Evolutionary conservation across 1,140 invertebrate genomes (phyloP), one percentile per base, ranked within the genome.

Genomic region (Copidosoma floridanum): DNA sequence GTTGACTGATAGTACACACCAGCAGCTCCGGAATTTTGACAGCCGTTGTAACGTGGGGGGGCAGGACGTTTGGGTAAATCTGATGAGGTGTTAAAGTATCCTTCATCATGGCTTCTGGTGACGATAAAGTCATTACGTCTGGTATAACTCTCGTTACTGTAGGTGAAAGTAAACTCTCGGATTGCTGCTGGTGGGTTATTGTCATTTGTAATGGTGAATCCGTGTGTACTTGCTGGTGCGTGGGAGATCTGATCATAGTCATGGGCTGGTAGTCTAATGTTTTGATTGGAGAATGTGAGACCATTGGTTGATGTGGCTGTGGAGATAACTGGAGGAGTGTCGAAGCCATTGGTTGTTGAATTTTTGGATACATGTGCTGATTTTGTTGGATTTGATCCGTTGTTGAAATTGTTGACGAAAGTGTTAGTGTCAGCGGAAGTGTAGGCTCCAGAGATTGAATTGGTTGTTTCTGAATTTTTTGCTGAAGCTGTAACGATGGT

Each of bases 21-120:
- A 75, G 72, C 61, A 72, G 74, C 61, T 51, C 70, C 71, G 69
- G 71, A 73, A 71, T 75, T 75, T 52, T 77, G 78, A 72, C 73
- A 79, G 82, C 85, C 85, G 83, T 83, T 85, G 84, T 88, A 89
- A 88, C 87, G 88, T 89, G 87, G 87, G 88, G 87, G 88, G 88
- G 85, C 85, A 85, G 85, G 82, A 79, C 87, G 88, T 89, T 89
- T 89, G 88, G 88, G 88, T 89, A 88, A 80, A 79, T 82, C 82
- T 84, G 85, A 82, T 83, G 82, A 73, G 81, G 81, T 76, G 82
- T 81, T 83, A 82, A 64, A 72, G 71, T 82, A 85, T 79, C 82
- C 69, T 82, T 82, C 81, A 84, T 83, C 78, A 83, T 82, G 65
- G 81, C 74, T 56, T 78, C 76, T 61, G 83, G 81, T 65, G 81